Base-by-base conservation (phyloP, 2,888 invertebrate species). In the Rotaria sp. region DNA sequence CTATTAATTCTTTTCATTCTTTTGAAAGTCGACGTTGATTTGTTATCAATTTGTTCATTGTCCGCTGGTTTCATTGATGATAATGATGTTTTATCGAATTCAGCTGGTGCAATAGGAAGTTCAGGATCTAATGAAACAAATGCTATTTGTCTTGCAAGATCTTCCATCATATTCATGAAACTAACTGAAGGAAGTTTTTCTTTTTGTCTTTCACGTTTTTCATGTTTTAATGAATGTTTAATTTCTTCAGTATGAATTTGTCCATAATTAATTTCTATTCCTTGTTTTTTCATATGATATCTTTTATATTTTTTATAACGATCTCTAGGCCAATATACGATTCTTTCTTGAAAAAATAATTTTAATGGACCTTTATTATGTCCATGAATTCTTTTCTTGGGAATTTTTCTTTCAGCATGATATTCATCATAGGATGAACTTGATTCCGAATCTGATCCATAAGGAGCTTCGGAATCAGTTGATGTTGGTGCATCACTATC, bases 401-500 rank as follows among this genome's bases (percentile, higher is more conserved):
- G 45, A 45, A 80, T 80, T 45, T 80, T 41, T 45, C 41, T 21
- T 80, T 45, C 3, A 35, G 80, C 80, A 41, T 45, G n/a, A 45
- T 80, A 45, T 41, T 45, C 80, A 45, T 80, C 80, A n/a, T 80
- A 80, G 26, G 80, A 80, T 45, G 80, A 80, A n/a, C 45, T 45
- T 15, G 80, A 80, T 80, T 45, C 45, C 0, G 80, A 80, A 45
- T 45, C 45, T 11, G 80, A 80, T 1, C 80, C 80, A 45, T 80
- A 80, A 1, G 80, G 80, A 26, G 45, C 8, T 45, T 45, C 45
- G 26, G 80, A 13, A 45, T 45, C 45, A 13, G 80, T 45, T 41
- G 45, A 45, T 80, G 80, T 45, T n/a, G 41, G 45, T n/a, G 80
- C 41, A 45, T 45, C 45, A 45, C 26, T 80, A 80, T 80, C 80